Conservation (phyloP, 2,888 invertebrate species). For the Limnephilus auricula region DNA sequence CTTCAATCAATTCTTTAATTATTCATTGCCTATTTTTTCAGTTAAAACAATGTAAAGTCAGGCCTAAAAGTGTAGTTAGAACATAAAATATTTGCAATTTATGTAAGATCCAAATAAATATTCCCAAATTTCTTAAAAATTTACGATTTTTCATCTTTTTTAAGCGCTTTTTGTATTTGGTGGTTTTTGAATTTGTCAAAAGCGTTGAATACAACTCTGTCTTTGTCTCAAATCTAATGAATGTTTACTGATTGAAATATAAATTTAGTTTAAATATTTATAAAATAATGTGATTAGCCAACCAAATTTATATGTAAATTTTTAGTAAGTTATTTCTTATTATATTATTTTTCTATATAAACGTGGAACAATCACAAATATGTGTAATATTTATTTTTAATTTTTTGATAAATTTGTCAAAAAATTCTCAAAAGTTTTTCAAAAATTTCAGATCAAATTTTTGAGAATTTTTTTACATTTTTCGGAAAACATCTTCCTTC, state of each 20-base stretch:
- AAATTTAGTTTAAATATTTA: slow-evolving; percentile 64
- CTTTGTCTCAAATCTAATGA: slow-evolving; percentile 16
- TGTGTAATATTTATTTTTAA: slow-evolving; percentile 52
- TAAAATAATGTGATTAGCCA: slow-evolving; percentile 64
- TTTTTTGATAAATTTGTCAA: slow-evolving; percentile 57
- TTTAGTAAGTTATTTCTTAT: slow-evolving; percentile 47
- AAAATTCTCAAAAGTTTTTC: neutral
- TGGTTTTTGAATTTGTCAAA: neutral
- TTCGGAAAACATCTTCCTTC: neutral
- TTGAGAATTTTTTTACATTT: neutral
- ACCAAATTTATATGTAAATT: slow-evolving; percentile 63
- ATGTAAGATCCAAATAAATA: neutral
- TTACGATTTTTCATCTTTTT: neutral
- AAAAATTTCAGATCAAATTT: neutral
- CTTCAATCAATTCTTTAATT: too few relatives aligned
- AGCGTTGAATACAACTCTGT: neutral
- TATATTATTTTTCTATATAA: slow-evolving; percentile 18
- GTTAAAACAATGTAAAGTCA: neutral
- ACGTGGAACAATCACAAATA: slow-evolving; percentile 40
- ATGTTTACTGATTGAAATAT: slow-evolving; percentile 21
- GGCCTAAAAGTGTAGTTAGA: neutral
- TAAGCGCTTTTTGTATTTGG: neutral
- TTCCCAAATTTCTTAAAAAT: neutral
- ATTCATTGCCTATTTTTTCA: neutral
- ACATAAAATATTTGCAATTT: neutral